These are phyloP conservation scores for Scrobipalpa atriplicella DNA, from an alignment of 2,888 invertebrate species.

Conservation along the genomic window DNA sequence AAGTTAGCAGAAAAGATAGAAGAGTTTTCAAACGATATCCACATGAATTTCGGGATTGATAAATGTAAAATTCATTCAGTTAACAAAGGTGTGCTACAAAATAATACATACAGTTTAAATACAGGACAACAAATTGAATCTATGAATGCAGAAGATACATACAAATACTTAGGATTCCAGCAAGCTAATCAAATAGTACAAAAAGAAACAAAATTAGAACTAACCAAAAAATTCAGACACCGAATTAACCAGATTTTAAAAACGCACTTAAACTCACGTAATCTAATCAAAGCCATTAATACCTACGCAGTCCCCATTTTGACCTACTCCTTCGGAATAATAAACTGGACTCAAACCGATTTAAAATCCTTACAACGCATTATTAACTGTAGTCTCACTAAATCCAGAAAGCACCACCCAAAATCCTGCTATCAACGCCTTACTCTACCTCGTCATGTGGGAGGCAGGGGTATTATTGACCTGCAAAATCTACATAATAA, in stretches of 20 bases:
- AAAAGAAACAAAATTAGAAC: conserved; percentile 20
- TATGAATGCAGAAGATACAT: not conserved
- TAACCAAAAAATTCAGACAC: conserved; percentile 21
- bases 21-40: conserved; percentile 23
- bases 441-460: no score
- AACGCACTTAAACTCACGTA: not conserved
- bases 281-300: not conserved
- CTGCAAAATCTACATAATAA: conserved; percentile 29
- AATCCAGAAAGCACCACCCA: not conserved
- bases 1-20: conserved; percentile 19
- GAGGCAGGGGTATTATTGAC: conserved; percentile 30
- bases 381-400: not conserved
- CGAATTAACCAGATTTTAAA: conserved; percentile 22
- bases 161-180: conserved; percentile 30
- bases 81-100: not conserved
- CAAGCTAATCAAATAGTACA: conserved; percentile 27
- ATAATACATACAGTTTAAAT: not conserved
- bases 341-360: not conserved
- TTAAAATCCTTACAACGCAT: not conserved
- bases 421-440: conserved; percentile 10
- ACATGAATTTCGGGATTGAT: no score
- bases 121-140: not conserved
- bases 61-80: conserved; percentile 29
- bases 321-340: not conserved
- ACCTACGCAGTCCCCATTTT: not conserved